Base-by-base conservation (phyloP, 2,797 vertebrate species). In the Lophius americanus region DNA sequence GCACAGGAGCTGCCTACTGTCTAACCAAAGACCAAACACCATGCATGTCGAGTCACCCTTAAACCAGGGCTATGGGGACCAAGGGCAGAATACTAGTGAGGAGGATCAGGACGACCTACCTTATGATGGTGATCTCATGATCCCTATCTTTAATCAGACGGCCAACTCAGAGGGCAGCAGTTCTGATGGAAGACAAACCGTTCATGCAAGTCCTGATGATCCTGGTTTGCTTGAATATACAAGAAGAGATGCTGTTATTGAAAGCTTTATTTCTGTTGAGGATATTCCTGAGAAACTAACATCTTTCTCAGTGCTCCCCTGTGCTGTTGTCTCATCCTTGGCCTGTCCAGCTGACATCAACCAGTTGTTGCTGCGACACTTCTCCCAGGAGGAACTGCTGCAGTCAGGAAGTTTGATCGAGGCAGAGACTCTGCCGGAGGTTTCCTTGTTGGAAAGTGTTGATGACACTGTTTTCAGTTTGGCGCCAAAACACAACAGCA, bases 21-120 rank as follows among this genome's bases (percentile, higher is more conserved):
- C 86, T 3, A 58, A 61, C 4, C 78, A 85, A 61, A 89, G 69
- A 84, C 84, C 75, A 32, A 84, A 83, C 67, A 88, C 81, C 53
- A 71, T 61, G 51, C 61, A 68, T 9, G 68, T 86, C 33, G 56
- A 78, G 47, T 36, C 12, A 0, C 42, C 51, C 3, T n/a, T 41
- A 48, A 77, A 56, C 48, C 67, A 48, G 13, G 37, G 6, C 13
- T 2, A 55, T 23, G 89, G 89, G 37, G 85, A 92, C 59, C 41
- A 58, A 13, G 90, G 85, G 38, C 73, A 86, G 66, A 82, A 92
- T 39, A 92, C 82, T 38, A 95, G 92, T 5, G 95, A 93, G 5
- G 93, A 95, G 67, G 95, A 95, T 13, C 94, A 96, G 51, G 94
- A 95, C 9, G 93, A 96, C 3, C 88, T 97, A 12, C 94, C 95